Evolutionary conservation across 2,888 invertebrate genomes (phyloP), one percentile per base, ranked within the genome.

Genomic region (Arctia plantaginis): DNA sequence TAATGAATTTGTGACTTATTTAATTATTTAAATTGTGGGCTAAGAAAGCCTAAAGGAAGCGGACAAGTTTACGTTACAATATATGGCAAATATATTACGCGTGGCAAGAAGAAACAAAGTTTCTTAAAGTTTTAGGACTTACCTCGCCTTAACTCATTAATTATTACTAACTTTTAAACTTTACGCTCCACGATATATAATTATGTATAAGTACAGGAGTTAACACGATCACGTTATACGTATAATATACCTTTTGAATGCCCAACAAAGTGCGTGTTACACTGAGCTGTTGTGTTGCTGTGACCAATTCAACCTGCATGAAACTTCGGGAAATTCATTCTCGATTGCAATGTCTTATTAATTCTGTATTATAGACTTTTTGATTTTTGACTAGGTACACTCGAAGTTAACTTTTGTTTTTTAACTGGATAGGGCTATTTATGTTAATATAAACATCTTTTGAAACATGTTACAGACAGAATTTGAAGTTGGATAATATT

Each of bases 391-490:
- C 33, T 44, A 18, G 20, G 3, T 35, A 35, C 4, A 20, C 20
- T 65, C 18, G 6, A 18, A 20, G 7, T 33, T 10, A 20, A 30
- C 12, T 64, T 30, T 18, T 33, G 35, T 35, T 35, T 18, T 33
- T 33, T 33, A 33, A 33, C 0, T 1, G 33, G 20, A 65, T 8
- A 35, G 20, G 33, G 18, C 8, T 6, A 35, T 44, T 20, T 51
- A 51, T 51, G 2, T 55, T 4, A 12, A 27, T 4, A 12, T 39
- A n/a, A 12, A 59, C 7, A 59, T 41, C 35, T n/a, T 23, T 23
- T 68, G 13, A 30, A 59, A 72, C 82, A 73, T 80, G 59, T 79
- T 86, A 80, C 81, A 77, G 84, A 84, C 85, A 82, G 81, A 84
- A 81, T 73, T 62, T 44, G 39, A 66, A 41, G 69, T 67, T 62